Evolutionary conservation across 2,888 invertebrate genomes (phyloP).

Genomic region (Odontocolon sp.): DNA sequence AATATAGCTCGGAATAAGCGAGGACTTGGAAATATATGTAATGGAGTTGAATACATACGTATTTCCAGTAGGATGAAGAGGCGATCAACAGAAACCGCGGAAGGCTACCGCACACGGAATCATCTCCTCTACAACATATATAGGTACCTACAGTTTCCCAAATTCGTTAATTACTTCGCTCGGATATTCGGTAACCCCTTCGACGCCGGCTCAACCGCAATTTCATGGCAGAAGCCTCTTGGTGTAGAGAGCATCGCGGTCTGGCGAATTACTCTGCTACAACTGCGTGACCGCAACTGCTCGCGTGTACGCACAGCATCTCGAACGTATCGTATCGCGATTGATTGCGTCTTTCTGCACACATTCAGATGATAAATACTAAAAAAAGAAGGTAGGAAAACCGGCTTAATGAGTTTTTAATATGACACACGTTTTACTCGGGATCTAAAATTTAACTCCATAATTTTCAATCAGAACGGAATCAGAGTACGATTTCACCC

Average conservation of each 20-base stretch:
- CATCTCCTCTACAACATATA: constrained; percentile 38
- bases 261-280: constrained; percentile 63
- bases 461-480: not conserved
- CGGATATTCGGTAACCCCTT: constrained; percentile 31
- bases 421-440: not conserved
- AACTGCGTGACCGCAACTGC: constrained; percentile 64
- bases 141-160: constrained; percentile 57
- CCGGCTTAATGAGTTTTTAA: not conserved
- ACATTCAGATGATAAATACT: not conserved
- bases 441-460: not conserved
- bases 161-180: constrained; percentile 60
- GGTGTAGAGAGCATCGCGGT: constrained; percentile 56
- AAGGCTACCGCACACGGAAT: constrained; percentile 54
- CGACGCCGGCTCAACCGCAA: constrained; percentile 63
- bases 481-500: too few species aligned
- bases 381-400: not conserved
- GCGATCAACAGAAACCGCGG: constrained; percentile 44
- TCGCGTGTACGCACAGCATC: constrained; percentile 35
- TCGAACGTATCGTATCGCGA: constrained; percentile 21
- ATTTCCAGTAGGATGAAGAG: constrained; percentile 33
- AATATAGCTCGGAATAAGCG: too few species aligned
- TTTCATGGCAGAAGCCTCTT: constrained; percentile 58
- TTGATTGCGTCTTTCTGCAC: not conserved
- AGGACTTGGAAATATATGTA: too few species aligned
- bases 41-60: too few species aligned